A percentile compares a stretch with the other conserved stretches of the same genome.
Evolutionary conservation across 92 coral and sea anemone species (phyloP).

Genomic region (Umimayanthus kanabou): DNA sequence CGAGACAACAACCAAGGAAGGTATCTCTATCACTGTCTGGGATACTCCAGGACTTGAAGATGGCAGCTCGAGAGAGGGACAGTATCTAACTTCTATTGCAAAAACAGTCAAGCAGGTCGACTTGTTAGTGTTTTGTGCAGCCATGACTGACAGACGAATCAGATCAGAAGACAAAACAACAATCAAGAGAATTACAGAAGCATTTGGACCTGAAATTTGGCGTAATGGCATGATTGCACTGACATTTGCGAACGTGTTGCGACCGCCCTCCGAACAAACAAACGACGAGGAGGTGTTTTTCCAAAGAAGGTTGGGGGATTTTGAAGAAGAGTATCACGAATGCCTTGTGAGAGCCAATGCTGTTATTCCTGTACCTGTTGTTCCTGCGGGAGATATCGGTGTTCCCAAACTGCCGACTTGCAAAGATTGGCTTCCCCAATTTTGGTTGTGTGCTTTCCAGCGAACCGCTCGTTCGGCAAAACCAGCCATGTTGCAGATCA

Average conservation of each 20-base stretch:
- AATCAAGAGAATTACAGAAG: not conserved
- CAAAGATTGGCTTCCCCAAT: not conserved
- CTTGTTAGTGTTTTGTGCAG: not conserved
- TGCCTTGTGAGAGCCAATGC: not conserved
- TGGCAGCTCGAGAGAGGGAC: not conserved
- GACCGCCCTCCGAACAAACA: not conserved
- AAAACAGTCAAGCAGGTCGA: not conserved
- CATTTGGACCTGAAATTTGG: slow-evolving; percentile 6
- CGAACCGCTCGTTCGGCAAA: not conserved
- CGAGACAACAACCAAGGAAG: slow-evolving; percentile 7
- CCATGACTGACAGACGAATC: not conserved
- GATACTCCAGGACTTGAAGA: slow-evolving; percentile 3
- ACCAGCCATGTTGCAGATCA: not conserved
- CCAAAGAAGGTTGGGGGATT: not conserved
- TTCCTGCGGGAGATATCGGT: slow-evolving; percentile 3
- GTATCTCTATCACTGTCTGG: not conserved
- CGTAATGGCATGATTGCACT: slow-evolving; percentile 18
- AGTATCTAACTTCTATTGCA: not conserved
- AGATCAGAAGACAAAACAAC: not conserved
- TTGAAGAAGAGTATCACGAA: not conserved
- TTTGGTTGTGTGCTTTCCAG: not conserved
- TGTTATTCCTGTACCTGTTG: not conserved
- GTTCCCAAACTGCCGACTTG: not conserved
- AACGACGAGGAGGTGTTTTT: not conserved
- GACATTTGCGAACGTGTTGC: not conserved